Percentiles rank a stretch among this genome's conserved stretches.
These are phyloP conservation scores for Mythimna ferrago DNA, from an alignment of 2,888 invertebrate species.

Conservation along the genomic window DNA sequence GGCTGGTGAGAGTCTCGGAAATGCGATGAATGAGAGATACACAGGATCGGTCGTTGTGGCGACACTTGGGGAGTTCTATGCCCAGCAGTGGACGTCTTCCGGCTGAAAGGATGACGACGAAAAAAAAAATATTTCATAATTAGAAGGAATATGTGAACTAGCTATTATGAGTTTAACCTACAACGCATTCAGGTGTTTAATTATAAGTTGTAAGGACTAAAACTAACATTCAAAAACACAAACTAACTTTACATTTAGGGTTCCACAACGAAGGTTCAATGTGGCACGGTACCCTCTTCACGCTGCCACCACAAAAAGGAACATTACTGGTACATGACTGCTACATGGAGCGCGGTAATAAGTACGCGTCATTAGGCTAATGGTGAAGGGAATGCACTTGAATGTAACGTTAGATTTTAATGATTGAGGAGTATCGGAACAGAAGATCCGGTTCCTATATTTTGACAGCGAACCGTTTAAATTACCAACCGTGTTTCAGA, in stretches of 20 bases:
- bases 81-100: too few relatives aligned
- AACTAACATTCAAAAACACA: slow-evolving; percentile 9
- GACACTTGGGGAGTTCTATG: too few relatives aligned
- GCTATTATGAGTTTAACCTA: not conserved
- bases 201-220: not conserved
- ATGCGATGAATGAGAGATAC: too few relatives aligned
- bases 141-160: too few relatives aligned
- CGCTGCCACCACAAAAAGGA: slow-evolving; percentile 44
- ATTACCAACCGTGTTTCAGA: not conserved
- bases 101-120: too few relatives aligned
- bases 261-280: slow-evolving; percentile 22
- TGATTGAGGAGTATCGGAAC: slow-evolving; percentile 22
- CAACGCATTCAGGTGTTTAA: not conserved
- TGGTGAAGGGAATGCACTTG: slow-evolving; percentile 13
- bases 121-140: too few relatives aligned
- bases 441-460: too few relatives aligned
- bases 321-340: slow-evolving; percentile 41
- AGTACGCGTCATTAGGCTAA: slow-evolving; percentile 47
- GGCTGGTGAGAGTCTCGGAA: too few relatives aligned
- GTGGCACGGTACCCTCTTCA: slow-evolving; percentile 34
- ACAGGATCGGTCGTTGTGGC: too few relatives aligned
- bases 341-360: slow-evolving; percentile 42
- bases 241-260: slow-evolving; percentile 22
- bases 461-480: not conserved
- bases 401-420: slow-evolving; percentile 18